Conservation (phyloP, 2,888 invertebrate species). For the Syrista parreyssii region DNA sequence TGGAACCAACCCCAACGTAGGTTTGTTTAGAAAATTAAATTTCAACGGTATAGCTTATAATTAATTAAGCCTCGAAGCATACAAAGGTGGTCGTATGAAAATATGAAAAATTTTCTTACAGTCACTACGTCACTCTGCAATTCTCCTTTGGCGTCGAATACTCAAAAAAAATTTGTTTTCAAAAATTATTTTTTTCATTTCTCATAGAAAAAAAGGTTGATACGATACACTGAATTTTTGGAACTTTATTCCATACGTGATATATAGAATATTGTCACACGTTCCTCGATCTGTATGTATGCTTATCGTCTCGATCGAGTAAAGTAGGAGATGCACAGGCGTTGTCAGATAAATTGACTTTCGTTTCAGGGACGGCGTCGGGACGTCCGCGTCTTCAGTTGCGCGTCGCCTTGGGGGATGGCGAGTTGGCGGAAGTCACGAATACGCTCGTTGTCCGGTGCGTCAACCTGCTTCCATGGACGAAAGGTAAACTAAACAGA, state of each 20-base stretch:
- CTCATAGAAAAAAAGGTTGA: background rate
- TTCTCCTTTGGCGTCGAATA: background rate
- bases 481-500: slow-evolving; percentile 49
- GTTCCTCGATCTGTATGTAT: slow-evolving; percentile 14
- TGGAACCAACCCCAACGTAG: no score
- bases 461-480: slow-evolving; percentile 60
- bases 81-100: no score
- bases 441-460: slow-evolving; percentile 60
- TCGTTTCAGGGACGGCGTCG: slow-evolving; percentile 35
- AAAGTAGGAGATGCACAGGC: no score
- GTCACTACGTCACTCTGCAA: background rate
- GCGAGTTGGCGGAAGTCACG: slow-evolving; percentile 56
- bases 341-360: no score
- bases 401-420: slow-evolving; percentile 57
- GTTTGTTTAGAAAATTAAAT: no score
- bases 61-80: no score
- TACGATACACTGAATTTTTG: background rate
- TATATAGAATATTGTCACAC: background rate
- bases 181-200: background rate
- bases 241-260: background rate
- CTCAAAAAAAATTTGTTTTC: background rate
- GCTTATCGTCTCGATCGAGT: background rate
- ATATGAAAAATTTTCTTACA: no score
- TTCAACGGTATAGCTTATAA: no score
- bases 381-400: slow-evolving; percentile 45